phyloP scores from a whole-genome alignment of 2,113 vertebrate genomes.

The Pituophis catenifer region DNA sequence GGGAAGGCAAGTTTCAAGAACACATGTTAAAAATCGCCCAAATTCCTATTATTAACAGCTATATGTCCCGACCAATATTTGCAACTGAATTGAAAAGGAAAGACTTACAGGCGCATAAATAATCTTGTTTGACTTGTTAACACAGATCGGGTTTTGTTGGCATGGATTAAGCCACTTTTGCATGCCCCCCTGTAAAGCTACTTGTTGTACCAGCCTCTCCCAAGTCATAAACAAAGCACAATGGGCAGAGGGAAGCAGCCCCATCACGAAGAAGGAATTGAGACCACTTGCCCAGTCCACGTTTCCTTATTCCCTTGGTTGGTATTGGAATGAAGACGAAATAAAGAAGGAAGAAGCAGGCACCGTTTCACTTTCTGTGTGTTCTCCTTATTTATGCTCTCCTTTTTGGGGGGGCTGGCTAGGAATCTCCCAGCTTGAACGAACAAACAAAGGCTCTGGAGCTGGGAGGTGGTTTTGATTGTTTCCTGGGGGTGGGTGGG shows the following conservation, averaged over 20 bases:
- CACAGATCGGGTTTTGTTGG: neutral
- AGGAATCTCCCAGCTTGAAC: neutral
- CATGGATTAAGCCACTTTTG: neutral
- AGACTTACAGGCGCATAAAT: neutral
- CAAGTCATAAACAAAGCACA: neutral
- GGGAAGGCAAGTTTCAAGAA: neutral
- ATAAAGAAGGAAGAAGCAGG: neutral
- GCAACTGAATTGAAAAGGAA: neutral
- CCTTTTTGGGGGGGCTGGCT: neutral
- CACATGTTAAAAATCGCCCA: neutral
- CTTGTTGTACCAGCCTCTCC: neutral
- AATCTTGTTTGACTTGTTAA: neutral
- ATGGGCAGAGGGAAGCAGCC: neutral
- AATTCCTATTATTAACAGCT: neutral
- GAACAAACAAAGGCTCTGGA: neutral
- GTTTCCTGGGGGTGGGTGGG: neutral
- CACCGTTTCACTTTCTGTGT: neutral
- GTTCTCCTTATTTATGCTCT: neutral
- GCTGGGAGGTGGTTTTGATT: neutral
- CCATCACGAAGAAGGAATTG: neutral
- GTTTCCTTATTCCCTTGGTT: neutral
- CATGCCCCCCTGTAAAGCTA: neutral
- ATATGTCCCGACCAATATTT: neutral
- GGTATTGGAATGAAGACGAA: neutral
- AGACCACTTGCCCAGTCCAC: fast-evolving